Evolutionary conservation across 2,797 vertebrate species (phyloP).

Genomic region (Falco novaeseelandiae): DNA sequence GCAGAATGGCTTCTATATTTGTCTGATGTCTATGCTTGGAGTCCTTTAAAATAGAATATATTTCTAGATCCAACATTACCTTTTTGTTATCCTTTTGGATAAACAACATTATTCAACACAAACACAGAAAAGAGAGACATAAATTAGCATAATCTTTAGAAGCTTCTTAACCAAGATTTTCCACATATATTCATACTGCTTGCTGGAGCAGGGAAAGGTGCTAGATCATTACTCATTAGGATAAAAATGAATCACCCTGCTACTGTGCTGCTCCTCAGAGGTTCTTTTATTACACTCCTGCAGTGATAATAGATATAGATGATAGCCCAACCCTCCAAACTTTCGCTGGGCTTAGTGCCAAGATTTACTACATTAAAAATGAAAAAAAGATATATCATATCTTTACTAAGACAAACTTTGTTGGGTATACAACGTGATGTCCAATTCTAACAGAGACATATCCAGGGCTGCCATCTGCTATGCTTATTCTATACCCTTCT

Average conservation of each 20-base stretch:
- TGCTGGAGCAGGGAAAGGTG: neutral
- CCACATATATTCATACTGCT: neutral
- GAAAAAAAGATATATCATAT: neutral
- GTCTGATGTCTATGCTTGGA: neutral
- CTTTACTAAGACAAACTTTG: neutral
- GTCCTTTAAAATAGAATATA: neutral
- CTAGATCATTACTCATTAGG: neutral
- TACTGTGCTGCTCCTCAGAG: neutral
- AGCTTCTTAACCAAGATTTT: neutral
- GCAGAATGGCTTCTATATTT: neutral
- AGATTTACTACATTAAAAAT: neutral
- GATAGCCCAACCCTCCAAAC: neutral
- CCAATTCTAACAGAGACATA: neutral
- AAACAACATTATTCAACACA: neutral
- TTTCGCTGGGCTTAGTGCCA: neutral
- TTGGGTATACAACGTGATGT: neutral
- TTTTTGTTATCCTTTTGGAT: too few relatives aligned
- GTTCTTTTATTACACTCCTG: neutral
- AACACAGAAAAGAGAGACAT: neutral
- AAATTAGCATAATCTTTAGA: neutral
- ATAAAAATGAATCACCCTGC: neutral
- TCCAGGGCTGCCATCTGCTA: neutral
- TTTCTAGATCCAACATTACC: neutral
- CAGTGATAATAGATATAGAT: neutral
- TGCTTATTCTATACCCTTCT: neutral